Evolutionary conservation across 2,888 invertebrate genomes (phyloP), one percentile per base, ranked within the genome.

Genomic region (Ditula angustiorana): DNA sequence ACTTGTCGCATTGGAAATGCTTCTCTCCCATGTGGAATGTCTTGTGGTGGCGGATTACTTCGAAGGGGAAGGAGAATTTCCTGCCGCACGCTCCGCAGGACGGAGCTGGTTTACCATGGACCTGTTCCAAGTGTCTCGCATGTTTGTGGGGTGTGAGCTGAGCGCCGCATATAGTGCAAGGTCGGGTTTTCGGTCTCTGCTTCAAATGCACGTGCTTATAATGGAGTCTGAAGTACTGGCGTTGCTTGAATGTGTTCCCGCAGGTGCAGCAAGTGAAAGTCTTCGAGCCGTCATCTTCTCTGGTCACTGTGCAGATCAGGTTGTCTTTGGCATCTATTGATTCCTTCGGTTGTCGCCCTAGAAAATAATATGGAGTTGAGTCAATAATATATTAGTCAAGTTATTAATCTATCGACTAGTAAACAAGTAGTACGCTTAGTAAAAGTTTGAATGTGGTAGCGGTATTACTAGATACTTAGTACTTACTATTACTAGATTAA

Each of bases 1-100:
- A 85, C 1, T 70, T 49, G 0, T 59, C 35, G 37, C 85, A 85
- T 1, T 62, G 56, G 53, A 73, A 78, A 2, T 69, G 68, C 28
- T 74, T 80, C 41, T 85, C 85, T 0, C 78, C 81, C 84, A 85
- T 83, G 55, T 85, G 85, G 7, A 71, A 67, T 1, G 64, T 58
- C 68, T 77, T 82, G 50, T 84, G 85, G 24, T 83, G 83, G 0
- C 73, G 67, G 30, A 83, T 62, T 5, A 83, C 78, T 21, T 62
- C 57, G 47, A 66, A 64, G 10, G 64, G 64, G 19, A 64, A 64
- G 16, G 64, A 64, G 64, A 64, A 64, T 11, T 64, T 64, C 8
- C 59, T 59, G 26, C 64, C 64, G 24, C 64, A 64, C 0, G 64
- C 64, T 2, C 64, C 64, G 47, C 64, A 64, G 0, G 64, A 59